Percentiles rank a stretch among this genome's conserved stretches.
Evolutionary conservation across 2,888 invertebrate genomes (phyloP).

Genomic region (Lasioglossum pauxillum): DNA sequence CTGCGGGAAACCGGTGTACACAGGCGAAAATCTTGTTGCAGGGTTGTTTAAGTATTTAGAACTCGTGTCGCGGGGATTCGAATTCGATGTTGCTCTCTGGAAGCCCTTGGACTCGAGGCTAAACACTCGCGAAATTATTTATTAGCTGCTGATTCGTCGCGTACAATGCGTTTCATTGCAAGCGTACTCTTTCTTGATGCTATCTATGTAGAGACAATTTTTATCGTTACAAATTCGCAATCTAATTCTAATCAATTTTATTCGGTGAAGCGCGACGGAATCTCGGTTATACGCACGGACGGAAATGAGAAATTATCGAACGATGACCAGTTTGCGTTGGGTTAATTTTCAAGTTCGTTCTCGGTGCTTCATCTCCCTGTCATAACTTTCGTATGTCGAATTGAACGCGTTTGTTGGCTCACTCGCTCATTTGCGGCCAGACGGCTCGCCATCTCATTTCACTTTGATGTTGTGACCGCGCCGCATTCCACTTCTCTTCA

Average conservation of each 20-base stretch:
- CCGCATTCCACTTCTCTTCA: constrained; percentile 51
- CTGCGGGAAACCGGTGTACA: background rate
- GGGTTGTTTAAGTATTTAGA: background rate
- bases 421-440: constrained; percentile 44
- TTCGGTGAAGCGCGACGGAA: no score
- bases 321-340: background rate
- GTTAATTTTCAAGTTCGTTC: constrained; percentile 3
- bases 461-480: constrained; percentile 65
- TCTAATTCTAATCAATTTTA: background rate
- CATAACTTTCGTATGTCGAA: constrained; percentile 19
- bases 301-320: background rate
- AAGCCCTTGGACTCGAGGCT: background rate
- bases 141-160: background rate
- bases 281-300: background rate
- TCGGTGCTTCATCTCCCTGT: background rate
- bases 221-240: background rate
- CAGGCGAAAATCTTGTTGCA: constrained; percentile 1
- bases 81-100: background rate
- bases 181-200: no score
- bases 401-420: constrained; percentile 38
- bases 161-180: background rate
- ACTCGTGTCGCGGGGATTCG: background rate
- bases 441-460: constrained; percentile 59
- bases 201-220: background rate
- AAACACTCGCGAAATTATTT: constrained; percentile 1